A percentile compares a stretch with the other conserved stretches of the same genome.
These are phyloP conservation scores for Chirona hameri DNA, from an alignment of 2,888 invertebrate genomes.

Conservation along the genomic window DNA sequence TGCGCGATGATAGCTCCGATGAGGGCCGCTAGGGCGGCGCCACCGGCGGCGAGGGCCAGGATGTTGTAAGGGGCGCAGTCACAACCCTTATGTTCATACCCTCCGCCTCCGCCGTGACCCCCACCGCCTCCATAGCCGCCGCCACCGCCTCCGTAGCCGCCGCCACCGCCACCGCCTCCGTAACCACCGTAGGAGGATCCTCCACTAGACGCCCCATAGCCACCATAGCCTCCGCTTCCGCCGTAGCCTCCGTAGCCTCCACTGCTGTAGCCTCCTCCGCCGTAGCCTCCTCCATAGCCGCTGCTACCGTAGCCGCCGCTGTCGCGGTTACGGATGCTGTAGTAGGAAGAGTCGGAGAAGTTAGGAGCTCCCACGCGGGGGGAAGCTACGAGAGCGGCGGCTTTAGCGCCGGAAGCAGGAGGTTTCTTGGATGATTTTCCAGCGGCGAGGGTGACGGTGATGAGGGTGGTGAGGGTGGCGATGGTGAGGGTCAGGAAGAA, in stretches of 20 bases:
- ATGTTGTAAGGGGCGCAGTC: background rate
- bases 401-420: too few species aligned
- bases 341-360: background rate
- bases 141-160: background rate
- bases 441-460: too few species aligned
- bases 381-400: too few species aligned
- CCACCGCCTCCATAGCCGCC: background rate
- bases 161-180: background rate
- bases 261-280: background rate
- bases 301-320: background rate
- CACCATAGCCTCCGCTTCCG: background rate
- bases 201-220: background rate
- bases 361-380: background rate
- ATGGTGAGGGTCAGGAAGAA: too few species aligned
- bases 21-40: background rate
- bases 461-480: too few species aligned
- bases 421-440: too few species aligned
- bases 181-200: background rate
- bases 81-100: background rate
- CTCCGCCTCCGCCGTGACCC: background rate
- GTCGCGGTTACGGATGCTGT: background rate
- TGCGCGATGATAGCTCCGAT: constrained; percentile 9
- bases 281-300: background rate
- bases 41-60: constrained; percentile 4
- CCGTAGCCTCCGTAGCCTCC: background rate